phyloP scores from a whole-genome alignment of 2,888 invertebrate genomes.

The Harpagoxenus sublaevis region DNA sequence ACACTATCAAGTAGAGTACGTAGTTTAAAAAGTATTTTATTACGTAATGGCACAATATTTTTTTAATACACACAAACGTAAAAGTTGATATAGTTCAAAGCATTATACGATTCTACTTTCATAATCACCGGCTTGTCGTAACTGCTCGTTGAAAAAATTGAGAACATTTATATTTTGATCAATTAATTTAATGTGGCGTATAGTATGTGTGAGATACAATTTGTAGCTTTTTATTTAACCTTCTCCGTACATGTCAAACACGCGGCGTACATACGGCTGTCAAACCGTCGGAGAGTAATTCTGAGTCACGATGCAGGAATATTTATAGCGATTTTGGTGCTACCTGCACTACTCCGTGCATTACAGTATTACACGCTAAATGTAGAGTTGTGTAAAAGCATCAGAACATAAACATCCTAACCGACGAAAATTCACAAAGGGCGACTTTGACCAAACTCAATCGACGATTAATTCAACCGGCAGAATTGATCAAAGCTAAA shows the following conservation, averaged over 20 bases:
- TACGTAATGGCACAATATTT: not conserved
- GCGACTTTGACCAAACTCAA: not conserved
- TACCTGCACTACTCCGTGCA: not conserved
- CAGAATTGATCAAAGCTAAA: not conserved
- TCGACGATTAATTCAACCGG: not conserved
- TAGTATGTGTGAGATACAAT: not conserved
- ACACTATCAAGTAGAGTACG: not conserved
- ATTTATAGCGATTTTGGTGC: slow-evolving; percentile 28
- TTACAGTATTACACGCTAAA: not conserved
- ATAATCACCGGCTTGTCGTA: not conserved
- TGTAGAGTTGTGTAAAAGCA: not conserved
- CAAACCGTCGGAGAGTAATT: not conserved
- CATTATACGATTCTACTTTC: not conserved
- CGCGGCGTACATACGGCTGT: not conserved
- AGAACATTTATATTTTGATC: not conserved
- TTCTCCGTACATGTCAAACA: not conserved
- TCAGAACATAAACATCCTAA: not conserved
- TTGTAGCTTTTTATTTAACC: not conserved
- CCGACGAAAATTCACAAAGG: not conserved
- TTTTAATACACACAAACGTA: not conserved
- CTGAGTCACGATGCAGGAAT: slow-evolving; percentile 22
- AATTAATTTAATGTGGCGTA: not conserved
- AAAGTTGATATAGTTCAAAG: not conserved
- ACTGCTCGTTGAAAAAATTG: not conserved
- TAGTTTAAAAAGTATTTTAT: not conserved